phyloP scores from a whole-genome alignment of 64 coral and sea anemone genomes.

The Trachythela sp. region DNA sequence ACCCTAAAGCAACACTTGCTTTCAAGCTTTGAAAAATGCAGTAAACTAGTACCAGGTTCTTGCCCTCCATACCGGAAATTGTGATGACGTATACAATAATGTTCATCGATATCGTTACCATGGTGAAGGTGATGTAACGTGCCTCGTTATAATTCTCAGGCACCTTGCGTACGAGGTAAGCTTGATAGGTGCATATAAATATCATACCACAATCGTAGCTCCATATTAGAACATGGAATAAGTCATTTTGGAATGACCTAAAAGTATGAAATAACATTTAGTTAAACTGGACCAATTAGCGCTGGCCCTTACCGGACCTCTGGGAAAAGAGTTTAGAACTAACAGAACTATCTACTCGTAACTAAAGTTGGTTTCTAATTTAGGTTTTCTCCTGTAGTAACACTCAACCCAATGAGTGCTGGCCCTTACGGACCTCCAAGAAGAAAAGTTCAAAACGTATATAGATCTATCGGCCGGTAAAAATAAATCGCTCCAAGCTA shows the following conservation, averaged over 20 bases:
- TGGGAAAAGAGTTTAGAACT: too few relatives aligned
- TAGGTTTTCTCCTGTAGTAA: too few relatives aligned
- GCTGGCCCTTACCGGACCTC: too few relatives aligned
- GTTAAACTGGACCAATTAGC: too few relatives aligned
- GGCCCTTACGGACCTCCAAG: too few relatives aligned
- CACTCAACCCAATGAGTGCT: too few relatives aligned
- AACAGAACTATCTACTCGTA: too few relatives aligned
- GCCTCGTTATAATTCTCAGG: constrained; percentile 93
- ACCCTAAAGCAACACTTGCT: constrained; percentile 57
- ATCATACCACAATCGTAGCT: constrained; percentile 67
- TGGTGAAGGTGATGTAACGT: constrained; percentile 86
- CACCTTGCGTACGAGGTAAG: constrained; percentile 68
- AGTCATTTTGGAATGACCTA: constrained; percentile 48
- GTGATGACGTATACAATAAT: constrained; percentile 75
- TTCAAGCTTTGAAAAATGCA: constrained; percentile 60
- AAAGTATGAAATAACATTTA: constrained; percentile 58
- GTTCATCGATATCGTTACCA: constrained; percentile 78
- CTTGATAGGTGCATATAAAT: constrained; percentile 82
- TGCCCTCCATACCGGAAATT: constrained; percentile 56
- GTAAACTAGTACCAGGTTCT: neutral
- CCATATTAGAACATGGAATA: constrained; percentile 75
- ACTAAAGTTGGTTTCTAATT: too few relatives aligned
- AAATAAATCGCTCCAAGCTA: too few relatives aligned
- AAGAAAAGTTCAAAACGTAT: too few relatives aligned
- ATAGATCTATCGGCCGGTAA: too few relatives aligned